Evolutionary conservation across 1,140 invertebrate genomes (phyloP), one percentile per base, ranked within the genome.

Genomic region (Portunus trituberculatus): DNA sequence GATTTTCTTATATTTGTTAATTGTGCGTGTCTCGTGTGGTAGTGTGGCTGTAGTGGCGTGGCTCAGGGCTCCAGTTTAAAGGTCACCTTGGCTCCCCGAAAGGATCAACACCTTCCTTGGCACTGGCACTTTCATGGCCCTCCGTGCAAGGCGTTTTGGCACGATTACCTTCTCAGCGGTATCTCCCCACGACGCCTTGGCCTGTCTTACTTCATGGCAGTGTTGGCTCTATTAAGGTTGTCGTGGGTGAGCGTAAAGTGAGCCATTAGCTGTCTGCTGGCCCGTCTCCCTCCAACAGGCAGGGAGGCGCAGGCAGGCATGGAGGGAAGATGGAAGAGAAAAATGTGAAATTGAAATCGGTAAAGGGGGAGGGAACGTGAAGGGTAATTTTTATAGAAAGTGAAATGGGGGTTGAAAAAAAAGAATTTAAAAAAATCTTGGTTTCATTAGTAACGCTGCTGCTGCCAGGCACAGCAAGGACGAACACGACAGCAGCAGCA

Each of bases 271-370:
- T 76, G 67, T 76, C n/a, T 20, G 20, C 20, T n/a, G 20, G 4
- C 67, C 67, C 20, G 20, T 1, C 20, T 76, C 52, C 52, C 67
- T 76, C 67, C 67, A n/a, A n/a, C 20, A 76, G n/a, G 67, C 67
- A 76, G 52, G 20, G 20, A 59, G 52, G 52, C 10, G 52, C 52
- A 20, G 20, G 67, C 67, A 76, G 20, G 20, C 12, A 76, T 20
- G 6, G 67, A 59, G 67, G 67, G 67, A 76, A 76, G 67, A 76
- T 76, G 67, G 25, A 76, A 25, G 20, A n/a, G n/a, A n/a, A 76
- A 76, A 76, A 76, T 25, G 67, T n/a, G 67, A 76, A 76, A 76
- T 76, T 76, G 67, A 76, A 76, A 76, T 76, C 67, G n/a, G 67
- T 76, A n/a, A 76, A 76, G 67, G 25, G 67, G n/a, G 25, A 76